Base-by-base conservation (phyloP, 2,888 invertebrate species). In the Drosophila vallismaia region DNA sequence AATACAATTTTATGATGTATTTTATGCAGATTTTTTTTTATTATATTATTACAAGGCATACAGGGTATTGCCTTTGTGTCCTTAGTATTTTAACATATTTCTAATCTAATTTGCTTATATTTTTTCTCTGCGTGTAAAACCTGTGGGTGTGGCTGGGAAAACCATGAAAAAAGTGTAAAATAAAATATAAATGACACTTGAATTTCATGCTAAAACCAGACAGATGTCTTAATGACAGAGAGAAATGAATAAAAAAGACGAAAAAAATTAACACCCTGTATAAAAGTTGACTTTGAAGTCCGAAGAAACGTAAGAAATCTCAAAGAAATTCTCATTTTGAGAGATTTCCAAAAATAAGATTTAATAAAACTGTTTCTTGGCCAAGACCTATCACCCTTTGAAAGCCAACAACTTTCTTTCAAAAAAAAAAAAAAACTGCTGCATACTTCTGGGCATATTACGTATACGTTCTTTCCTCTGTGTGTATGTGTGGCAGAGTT, bases 101-200 rank as follows among this genome's bases (percentile, higher is more conserved):
- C n/a, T n/a, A n/a, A n/a, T n/a, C n/a, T n/a, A n/a, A n/a, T 19
- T 19, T 6, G 2, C 9, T 24, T 14, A 42, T 1, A 4, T 38
- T 38, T 38, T 38, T 38, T n/a, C n/a, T 10, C 10, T 24, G 10
- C 8, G 8, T 10, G 10, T 19, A 28, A 4, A 26, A 14, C 40
- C 19, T 26, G 19, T 42, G 52, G 63, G 50, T 67, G 45, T 49
- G 29, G 63, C 44, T 7, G 50, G 55, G 71, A 67, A 64, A 58
- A 45, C 45, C 51, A 51, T 59, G 57, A 53, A 52, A 67, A 76
- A 56, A 67, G 51, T 49, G 59, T 55, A 57, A 52, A 79, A 76
- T 77, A 71, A 73, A 86, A 83, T 77, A 63, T 69, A 75, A 84
- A 77, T 79, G 78, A 79, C 75, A 82, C 86, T 84, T 76, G 75